Percentiles rank a stretch among this genome's conserved stretches.
Conservation (phyloP, 2,797 vertebrate genomes). For the Muraenolepis orangiensis region DNA sequence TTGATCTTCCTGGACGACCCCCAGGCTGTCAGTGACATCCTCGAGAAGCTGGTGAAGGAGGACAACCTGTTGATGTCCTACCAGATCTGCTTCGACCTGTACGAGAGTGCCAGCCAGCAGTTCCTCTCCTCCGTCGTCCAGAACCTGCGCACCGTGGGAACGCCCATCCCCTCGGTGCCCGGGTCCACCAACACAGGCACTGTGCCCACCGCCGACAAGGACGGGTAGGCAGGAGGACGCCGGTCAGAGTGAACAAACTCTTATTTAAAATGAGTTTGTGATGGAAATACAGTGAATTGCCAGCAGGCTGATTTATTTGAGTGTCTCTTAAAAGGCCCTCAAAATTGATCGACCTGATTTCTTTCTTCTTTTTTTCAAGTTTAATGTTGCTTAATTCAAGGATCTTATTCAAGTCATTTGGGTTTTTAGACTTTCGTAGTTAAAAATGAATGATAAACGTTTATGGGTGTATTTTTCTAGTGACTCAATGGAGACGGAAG, state of each 20-base stretch:
- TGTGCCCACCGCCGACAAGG: constrained; percentile 84
- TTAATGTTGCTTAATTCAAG: background rate
- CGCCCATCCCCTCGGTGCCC: constrained; percentile 91
- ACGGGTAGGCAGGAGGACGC: constrained; percentile 72
- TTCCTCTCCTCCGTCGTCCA: constrained; percentile 98
- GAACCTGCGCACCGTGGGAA: constrained; percentile 91
- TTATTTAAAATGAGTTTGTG: background rate
- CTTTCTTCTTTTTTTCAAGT: background rate
- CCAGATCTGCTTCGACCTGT: constrained; percentile 98
- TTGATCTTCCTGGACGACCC: constrained; percentile 98
- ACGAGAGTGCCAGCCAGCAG: constrained; percentile 98
- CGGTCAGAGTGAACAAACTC: too few relatives aligned
- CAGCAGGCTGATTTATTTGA: background rate
- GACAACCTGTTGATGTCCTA: constrained; percentile 99
- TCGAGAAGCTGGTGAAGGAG: constrained; percentile 97
- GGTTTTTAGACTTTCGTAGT: background rate
- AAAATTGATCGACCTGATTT: background rate
- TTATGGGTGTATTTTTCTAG: constrained; percentile 56
- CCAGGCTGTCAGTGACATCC: constrained; percentile 96
- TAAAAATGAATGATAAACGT: background rate
- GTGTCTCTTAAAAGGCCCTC: background rate
- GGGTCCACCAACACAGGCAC: constrained; percentile 97
- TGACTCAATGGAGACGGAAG: constrained; percentile 96
- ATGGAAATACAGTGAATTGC: background rate
- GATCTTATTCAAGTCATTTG: background rate